Evolutionary conservation across 2,797 vertebrate genomes (phyloP), one percentile per base, ranked within the genome.

Genomic region (Poeciliopsis turneri): DNA sequence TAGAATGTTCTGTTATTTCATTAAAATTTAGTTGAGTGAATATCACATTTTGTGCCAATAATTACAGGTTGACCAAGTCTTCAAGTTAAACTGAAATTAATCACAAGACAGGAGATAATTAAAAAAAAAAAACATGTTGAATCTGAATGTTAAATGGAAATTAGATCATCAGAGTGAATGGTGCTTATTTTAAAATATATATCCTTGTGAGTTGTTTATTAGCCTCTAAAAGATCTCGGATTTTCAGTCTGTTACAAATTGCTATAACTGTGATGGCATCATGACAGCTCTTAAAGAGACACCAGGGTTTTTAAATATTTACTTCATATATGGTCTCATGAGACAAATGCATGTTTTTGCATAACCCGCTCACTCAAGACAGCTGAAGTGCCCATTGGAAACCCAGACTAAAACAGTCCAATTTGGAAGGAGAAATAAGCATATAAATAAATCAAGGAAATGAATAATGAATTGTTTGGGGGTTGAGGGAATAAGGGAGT

Each of bases 381-480:
- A 74, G 76, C 66, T 85, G 85, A 92, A 93, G 90, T 69, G 66
- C 78, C 47, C 84, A 90, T 92, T 84, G 74, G 79, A 89, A 90
- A 89, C 43, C 30, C 80, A 77, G 72, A 39, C 76, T 77, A 84
- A 88, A 92, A 91, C 80, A 87, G 72, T 80, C 74, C 79, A 77
- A 85, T 86, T 93, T 88, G 76, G 72, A 89, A 87, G 76, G 75
- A 83, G 83, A 92, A 92, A 92, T 87, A 92, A 92, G 92, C 87
- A 92, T 81, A 92, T 88, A 82, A 93, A 95, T 89, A 84, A 92
- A 91, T 89, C 75, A 90, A 71, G 83, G 1, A 64, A 75, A 90
- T 93, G 70, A 94, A 92, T 93, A 89, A 94, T 92, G 79, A 77
- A 93, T 92, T 78, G 55, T 55, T 70, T 13, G 39, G 28, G 81